Base-by-base conservation (phyloP, 2,888 invertebrate genomes). In the Brenthis ino region DNA sequence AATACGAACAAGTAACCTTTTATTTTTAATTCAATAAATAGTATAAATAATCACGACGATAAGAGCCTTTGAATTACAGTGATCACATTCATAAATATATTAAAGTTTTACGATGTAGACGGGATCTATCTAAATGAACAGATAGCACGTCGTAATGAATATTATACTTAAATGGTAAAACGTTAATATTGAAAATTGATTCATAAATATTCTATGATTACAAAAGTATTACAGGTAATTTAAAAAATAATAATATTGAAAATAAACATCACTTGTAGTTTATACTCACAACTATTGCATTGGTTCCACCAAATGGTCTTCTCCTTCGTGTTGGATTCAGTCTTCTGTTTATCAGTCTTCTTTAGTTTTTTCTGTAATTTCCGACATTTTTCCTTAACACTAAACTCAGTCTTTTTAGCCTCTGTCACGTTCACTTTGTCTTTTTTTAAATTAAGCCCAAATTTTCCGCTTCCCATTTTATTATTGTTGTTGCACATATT, bases 241-340 rank as follows among this genome's bases (percentile, higher is more conserved):
- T 43, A 43, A 43, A 11, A 43, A 43, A n/a, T n/a, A 20, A 20
- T 0, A 11, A 43, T 43, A 43, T 43, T 43, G 51, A 5, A 54
- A 28, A 54, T 24, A 24, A 14, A 12, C 24, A 28, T 13, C 20
- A 28, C 14, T 24, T 12, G 28, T 24, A 48, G 58, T 69, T 57
- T 81, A 11, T 43, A 91, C 93, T 93, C 83, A 93, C 93, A 82
- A 77, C 90, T 88, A 79, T 83, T 89, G 81, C 92, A 91, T 78
- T 93, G 91, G 72, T 92, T 91, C 93, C 93, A 93, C 93, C 93
- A 93, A 75, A 93, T 92, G 47, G 85, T 88, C 82, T 93, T 93
- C 79, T 93, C 91, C 69, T 84, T 87, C 68, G 81, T 78, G 53
- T 82, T 79, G 61, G 73, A 79, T 78, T 90, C 91, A 91, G 91